These are phyloP conservation scores for Dinocampus coccinellae DNA, from an alignment of 2,888 invertebrate genomes.

Conservation along the genomic window DNA sequence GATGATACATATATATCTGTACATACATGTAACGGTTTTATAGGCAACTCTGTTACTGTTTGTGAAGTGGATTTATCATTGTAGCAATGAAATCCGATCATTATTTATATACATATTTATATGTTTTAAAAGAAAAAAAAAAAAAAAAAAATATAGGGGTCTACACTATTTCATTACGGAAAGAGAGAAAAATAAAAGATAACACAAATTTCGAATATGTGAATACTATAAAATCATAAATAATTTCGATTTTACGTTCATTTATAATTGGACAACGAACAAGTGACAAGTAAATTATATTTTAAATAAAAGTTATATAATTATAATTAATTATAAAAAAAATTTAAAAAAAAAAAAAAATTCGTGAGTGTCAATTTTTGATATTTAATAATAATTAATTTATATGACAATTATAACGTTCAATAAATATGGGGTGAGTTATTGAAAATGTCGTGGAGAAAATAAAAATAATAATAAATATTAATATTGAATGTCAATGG, in stretches of 20 bases:
- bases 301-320: too few species aligned
- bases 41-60: neutral
- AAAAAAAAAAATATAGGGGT: neutral
- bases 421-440: too few species aligned
- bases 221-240: neutral
- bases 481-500: too few species aligned
- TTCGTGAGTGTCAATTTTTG: too few species aligned
- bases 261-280: constrained; percentile 5
- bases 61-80: neutral
- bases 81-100: neutral
- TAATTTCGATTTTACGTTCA: constrained; percentile 1
- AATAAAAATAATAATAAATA: too few species aligned
- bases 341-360: neutral
- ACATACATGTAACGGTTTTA: neutral
- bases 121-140: too few species aligned
- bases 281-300: neutral
- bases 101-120: neutral
- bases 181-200: constrained; percentile 1
- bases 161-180: neutral
- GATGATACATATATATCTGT: too few species aligned
- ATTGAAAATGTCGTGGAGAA: too few species aligned
- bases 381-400: too few species aligned
- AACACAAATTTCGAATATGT: constrained; percentile 10
- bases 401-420: too few species aligned
- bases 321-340: too few species aligned